Conservation (phyloP, 2,888 invertebrate species). For the Callimorpha dominula region DNA sequence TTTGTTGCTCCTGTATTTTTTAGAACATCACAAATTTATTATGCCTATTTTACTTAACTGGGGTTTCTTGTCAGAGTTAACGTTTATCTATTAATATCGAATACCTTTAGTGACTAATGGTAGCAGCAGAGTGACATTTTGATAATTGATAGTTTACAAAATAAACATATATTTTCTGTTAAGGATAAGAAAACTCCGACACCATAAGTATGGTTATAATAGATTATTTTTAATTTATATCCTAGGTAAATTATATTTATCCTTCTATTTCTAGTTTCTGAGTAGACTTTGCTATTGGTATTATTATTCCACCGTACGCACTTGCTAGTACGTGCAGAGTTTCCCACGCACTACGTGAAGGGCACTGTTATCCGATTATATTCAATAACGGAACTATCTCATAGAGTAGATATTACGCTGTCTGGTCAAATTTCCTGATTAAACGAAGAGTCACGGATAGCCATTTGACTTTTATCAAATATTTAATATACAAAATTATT, state of each 20-base stretch:
- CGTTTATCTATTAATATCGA: neutral
- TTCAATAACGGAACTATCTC: too few species aligned
- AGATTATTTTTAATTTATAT: neutral
- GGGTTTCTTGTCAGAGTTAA: neutral
- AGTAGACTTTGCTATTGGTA: too few species aligned
- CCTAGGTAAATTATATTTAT: neutral
- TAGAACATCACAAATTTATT: neutral
- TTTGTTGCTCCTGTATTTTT: neutral
- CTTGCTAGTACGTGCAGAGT: too few species aligned
- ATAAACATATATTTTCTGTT: neutral
- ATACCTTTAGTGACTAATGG: neutral
- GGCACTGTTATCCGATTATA: too few species aligned
- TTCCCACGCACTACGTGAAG: too few species aligned
- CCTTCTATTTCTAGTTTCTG: neutral
- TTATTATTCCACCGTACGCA: too few species aligned
- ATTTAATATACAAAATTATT: too few species aligned
- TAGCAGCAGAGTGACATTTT: neutral
- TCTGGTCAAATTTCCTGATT: too few species aligned
- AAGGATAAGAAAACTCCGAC: too few species aligned
- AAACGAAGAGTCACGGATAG: too few species aligned
- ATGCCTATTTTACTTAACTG: neutral
- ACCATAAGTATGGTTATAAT: neutral
- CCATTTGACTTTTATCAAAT: too few species aligned
- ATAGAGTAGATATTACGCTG: too few species aligned
- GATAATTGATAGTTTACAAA: neutral